Conservation (phyloP, 1,140 invertebrate species). For the Penaeus vannamei region DNA sequence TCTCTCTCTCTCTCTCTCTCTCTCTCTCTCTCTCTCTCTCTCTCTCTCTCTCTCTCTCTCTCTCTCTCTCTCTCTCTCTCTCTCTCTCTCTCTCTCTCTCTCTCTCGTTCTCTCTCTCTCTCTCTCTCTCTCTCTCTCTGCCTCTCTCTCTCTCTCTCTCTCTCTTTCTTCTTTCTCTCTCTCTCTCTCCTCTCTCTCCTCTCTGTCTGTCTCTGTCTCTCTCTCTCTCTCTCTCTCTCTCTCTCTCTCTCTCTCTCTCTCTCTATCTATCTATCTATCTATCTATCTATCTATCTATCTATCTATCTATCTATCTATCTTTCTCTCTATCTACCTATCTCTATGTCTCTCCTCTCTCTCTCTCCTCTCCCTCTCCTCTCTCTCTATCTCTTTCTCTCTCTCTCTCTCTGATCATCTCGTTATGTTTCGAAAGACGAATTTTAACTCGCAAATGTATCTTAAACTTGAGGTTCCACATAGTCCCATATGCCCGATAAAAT, state of each 20-base stretch:
- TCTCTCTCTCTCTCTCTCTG: not conserved
- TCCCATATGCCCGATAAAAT: too few relatives aligned
- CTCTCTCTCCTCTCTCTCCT: not conserved
- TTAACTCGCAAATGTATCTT: too few relatives aligned
- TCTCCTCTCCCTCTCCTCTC: not conserved
- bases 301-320: too few relatives aligned
- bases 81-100: not conserved
- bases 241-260: too few relatives aligned
- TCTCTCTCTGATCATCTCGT: not conserved
- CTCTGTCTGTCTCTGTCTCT: too few relatives aligned
- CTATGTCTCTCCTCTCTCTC: too few relatives aligned
- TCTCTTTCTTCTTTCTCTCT: not conserved
- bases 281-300: too few relatives aligned
- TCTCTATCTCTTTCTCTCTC: not conserved
- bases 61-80: not conserved
- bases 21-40: not conserved
- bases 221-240: too few relatives aligned
- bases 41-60: not conserved
- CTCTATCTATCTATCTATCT: too few relatives aligned
- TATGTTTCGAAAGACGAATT: too few relatives aligned
- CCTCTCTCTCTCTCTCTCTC: not conserved
- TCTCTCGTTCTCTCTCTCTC: not conserved
- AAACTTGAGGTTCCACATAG: too few relatives aligned
- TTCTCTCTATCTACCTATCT: too few relatives aligned
- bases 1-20: constrained; percentile 3